These are phyloP conservation scores for Vireo griseus DNA, from an alignment of 2,797 vertebrate genomes.

Conservation along the genomic window DNA sequence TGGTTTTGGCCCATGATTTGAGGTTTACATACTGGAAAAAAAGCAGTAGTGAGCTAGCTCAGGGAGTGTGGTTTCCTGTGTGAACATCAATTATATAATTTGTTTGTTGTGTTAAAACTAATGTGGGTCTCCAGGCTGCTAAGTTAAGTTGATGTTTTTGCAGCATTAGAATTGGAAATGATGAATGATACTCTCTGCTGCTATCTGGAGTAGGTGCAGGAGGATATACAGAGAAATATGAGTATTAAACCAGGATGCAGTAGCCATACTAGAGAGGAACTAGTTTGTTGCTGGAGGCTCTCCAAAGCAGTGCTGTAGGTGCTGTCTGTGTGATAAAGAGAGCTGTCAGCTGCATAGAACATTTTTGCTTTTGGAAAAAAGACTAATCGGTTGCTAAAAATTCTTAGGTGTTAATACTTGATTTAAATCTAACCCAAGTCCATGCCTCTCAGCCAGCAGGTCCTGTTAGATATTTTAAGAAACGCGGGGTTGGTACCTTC, in stretches of 20 bases:
- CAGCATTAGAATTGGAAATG: background rate
- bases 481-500: background rate
- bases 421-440: background rate
- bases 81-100: background rate
- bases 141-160: background rate
- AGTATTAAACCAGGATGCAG: background rate
- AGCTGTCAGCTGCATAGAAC: slow-evolving; percentile 30
- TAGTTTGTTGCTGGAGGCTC: background rate
- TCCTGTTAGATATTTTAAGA: slow-evolving; percentile 27
- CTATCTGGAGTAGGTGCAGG: background rate
- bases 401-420: slow-evolving; percentile 13
- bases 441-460: background rate
- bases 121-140: background rate
- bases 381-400: slow-evolving; percentile 11
- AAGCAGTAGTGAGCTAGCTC: background rate
- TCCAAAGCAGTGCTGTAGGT: background rate
- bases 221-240: background rate
- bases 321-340: slow-evolving; percentile 2
- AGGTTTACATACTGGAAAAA: background rate
- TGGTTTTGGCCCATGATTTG: background rate
- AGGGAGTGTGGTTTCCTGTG: background rate
- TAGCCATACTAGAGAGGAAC: background rate
- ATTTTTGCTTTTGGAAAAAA: background rate
- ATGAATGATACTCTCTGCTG: background rate
- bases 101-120: background rate